Percentiles rank a stretch among this genome's conserved stretches.
These are phyloP conservation scores for Cyphomyrus plagiostoma DNA, from an alignment of 2,113 vertebrate species.

Conservation along the genomic window DNA sequence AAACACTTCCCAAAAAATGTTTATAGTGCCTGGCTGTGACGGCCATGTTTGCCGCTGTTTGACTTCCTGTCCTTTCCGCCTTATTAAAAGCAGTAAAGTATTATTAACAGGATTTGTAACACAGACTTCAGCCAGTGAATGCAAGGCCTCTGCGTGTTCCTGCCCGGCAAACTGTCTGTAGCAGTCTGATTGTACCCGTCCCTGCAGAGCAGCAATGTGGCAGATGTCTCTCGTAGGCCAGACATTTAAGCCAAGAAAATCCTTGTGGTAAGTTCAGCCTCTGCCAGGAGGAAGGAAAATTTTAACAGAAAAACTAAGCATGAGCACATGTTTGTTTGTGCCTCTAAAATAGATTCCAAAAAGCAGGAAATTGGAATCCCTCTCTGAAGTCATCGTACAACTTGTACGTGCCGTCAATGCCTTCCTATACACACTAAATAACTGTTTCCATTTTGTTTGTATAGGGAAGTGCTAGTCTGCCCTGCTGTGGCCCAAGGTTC, in stretches of 20 bases:
- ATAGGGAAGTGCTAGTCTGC: slow-evolving; percentile 9
- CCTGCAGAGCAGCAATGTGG: neutral
- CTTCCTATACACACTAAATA: neutral
- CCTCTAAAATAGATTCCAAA: neutral
- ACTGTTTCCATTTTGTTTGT: slow-evolving; percentile 10
- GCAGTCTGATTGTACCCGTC: neutral
- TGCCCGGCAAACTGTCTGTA: neutral
- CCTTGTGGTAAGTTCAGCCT: neutral
- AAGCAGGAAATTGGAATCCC: neutral
- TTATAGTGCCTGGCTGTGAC: neutral
- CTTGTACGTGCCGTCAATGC: neutral
- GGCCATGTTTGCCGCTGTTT: neutral
- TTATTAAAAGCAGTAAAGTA: neutral
- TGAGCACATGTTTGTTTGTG: neutral
- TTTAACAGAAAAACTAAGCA: neutral
- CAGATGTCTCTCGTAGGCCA: neutral
- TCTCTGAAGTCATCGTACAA: neutral
- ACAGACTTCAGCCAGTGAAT: neutral
- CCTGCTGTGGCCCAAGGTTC: neutral
- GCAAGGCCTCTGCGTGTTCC: neutral
- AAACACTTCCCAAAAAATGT: neutral
- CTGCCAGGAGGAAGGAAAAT: neutral
- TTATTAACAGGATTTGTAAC: neutral
- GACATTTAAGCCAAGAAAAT: neutral
- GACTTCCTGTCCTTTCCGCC: neutral